Evolutionary conservation across 2,113 vertebrate genomes (phyloP), one percentile per base, ranked within the genome.

Genomic region (Salvelinus alpinus): DNA sequence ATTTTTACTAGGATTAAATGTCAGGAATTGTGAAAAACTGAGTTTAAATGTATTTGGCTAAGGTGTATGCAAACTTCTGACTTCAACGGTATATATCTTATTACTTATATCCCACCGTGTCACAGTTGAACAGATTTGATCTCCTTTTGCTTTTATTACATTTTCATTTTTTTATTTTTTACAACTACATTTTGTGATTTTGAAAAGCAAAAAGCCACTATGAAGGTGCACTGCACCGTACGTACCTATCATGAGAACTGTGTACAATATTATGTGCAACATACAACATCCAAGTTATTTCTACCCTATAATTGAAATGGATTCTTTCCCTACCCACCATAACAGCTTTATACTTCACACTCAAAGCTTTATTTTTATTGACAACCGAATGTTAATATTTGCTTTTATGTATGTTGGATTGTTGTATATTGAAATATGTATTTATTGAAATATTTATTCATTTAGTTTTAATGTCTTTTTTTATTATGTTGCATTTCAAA

Each of bases 291-390:
- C 38, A 44, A 44, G 38, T 11, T 44, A 44, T 44, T 44, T 44
- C 11, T 44, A 11, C 38, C 38, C 9, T 44, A 44, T 44, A 12
- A 44, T 44, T 44, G 38, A 44, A 44, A 44, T 44, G 9, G 9
- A 44, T 44, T 44, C 2, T 44, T 44, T 44, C 82, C 82, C 79
- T 79, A 80, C 82, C 85, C 87, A 80, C 73, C 73, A 73, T 78
- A 73, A 78, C 59, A 51, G 84, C 84, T 85, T 85, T 88, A 84
- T 80, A 77, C 80, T 74, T 90, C 79, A 83, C 80, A 82, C 38
- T 44, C 69, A 88, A 87, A 90, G 86, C 85, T 90, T 91, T 92
- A 92, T 92, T 92, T 91, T 91, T 71, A 70, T 51, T 87, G 70
- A 88, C 87, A 87, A 90, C 87, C 85, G 87, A 87, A 88, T 83